Base-by-base conservation (phyloP, 2,797 vertebrate species). In the Urocyon cinereoargenteus region DNA sequence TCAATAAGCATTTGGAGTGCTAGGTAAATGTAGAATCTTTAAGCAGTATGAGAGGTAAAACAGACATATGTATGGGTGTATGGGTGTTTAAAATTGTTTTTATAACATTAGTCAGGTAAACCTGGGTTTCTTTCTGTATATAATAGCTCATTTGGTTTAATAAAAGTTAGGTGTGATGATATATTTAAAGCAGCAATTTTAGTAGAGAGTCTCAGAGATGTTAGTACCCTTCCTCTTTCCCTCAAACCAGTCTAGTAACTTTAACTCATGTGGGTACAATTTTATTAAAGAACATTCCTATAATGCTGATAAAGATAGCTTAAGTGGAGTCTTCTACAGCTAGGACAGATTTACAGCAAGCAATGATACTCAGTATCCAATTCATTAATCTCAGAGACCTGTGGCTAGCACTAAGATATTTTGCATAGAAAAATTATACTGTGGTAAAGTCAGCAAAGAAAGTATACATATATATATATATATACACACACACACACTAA, bases 11-110 rank as follows among this genome's bases (percentile, higher is more conserved):
- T 55, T 90, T 72, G 82, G 31, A 90, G 34, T 4, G 21, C 34
- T 36, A 22, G 6, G 18, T n/a, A 78, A 90, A 62, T 53, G 12
- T 14, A 84, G 4, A 94, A 70, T 66, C 34, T 64, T 15, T 22
- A 61, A 85, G 55, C 49, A 72, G 34, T 16, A 61, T 53, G 36
- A 34, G 10, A 36, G 36, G 51, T 26, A 1, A 66, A 89, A 84
- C 6, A 49, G 24, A 75, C 14, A 66, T 36, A 19, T 36, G 14
- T 19, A 72, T 45, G 7, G 40, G 26, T 28, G n/a, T 21, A 68
- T 68, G 31, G n/a, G 40, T 49, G 26, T 81, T 96, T 86, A 90
- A 86, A 90, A 57, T 21, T 57, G 31, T 40, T 86, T 85, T 93
- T 68, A 55, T 51, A 51, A 72, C 26, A 24, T 72, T 89, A 57